phyloP scores from a whole-genome alignment of 2,113 vertebrate genomes.

The Rhineura floridana region DNA sequence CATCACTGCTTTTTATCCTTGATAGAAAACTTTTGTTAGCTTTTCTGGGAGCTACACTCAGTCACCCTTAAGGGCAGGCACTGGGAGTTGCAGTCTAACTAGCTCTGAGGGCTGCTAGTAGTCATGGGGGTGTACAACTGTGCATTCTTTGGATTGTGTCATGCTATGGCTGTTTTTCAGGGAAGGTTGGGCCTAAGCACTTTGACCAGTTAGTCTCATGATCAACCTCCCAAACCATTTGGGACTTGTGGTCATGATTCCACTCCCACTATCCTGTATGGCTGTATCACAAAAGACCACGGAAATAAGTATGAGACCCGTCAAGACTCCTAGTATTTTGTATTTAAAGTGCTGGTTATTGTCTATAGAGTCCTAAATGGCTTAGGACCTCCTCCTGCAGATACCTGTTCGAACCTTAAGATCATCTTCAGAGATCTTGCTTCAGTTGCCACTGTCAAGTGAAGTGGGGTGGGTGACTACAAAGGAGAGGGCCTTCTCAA shows the following conservation, averaged over 20 bases:
- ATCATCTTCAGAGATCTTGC: too few species aligned
- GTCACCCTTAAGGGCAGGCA: background rate
- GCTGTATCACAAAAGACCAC: background rate
- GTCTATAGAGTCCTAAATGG: too few species aligned
- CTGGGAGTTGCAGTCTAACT: background rate
- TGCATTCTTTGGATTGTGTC: rapidly evolving
- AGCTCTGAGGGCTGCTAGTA: background rate
- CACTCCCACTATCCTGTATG: background rate
- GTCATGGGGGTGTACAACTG: too few species aligned
- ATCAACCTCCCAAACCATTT: background rate
- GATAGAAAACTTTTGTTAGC: constrained; percentile 6
- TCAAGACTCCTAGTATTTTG: background rate
- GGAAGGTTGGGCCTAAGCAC: background rate
- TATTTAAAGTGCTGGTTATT: too few species aligned
- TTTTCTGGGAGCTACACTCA: background rate
- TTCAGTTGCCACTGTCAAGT: too few species aligned
- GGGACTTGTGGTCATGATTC: background rate
- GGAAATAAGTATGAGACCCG: background rate
- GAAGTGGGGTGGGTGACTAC: too few species aligned
- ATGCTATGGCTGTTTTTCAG: rapidly evolving
- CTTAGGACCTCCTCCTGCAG: too few species aligned
- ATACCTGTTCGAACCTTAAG: too few species aligned
- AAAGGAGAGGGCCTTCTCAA: too few species aligned
- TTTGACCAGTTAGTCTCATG: rapidly evolving
- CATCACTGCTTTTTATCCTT: background rate